A percentile compares a stretch with the other conserved stretches of the same genome.
Conservation (phyloP, 2,797 vertebrate species). For the Yasuhikotakia modesta region DNA sequence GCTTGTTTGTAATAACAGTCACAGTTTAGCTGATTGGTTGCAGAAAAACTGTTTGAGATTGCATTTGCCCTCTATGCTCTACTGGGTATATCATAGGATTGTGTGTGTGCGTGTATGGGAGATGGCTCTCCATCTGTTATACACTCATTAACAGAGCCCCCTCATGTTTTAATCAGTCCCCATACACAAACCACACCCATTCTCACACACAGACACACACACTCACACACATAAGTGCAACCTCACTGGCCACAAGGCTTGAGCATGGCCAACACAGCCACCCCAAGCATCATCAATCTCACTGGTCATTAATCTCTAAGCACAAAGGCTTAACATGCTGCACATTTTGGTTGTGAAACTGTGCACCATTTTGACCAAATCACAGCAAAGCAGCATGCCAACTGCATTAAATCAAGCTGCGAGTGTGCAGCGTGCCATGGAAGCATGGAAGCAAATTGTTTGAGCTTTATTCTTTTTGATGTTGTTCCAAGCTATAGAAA, state of each 20-base stretch:
- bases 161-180: conserved; percentile 46
- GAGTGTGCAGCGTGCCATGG: not conserved
- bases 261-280: conserved; percentile 65
- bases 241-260: conserved; percentile 68
- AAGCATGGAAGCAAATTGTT: not conserved
- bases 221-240: conserved; percentile 64
- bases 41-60: conserved; percentile 31
- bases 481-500: not conserved
- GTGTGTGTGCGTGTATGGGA: conserved; percentile 48
- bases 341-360: conserved; percentile 21
- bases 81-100: conserved; percentile 18
- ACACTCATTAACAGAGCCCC: conserved; percentile 61
- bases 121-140: conserved; percentile 57
- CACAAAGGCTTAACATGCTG: conserved; percentile 42
- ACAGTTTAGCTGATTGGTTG: conserved; percentile 13
- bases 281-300: conserved; percentile 81
- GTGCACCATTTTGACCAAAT: conserved; percentile 11
- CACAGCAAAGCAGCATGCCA: not conserved
- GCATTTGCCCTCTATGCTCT: conserved; percentile 60
- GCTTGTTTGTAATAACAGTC: not conserved
- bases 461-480: not conserved
- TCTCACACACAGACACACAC: conserved; percentile 53
- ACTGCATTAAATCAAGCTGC: not conserved
- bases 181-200: conserved; percentile 19
- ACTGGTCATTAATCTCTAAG: conserved; percentile 73